These are phyloP conservation scores for Pseudorectes ferrugineus DNA, from an alignment of 2,113 vertebrate species.

Conservation along the genomic window DNA sequence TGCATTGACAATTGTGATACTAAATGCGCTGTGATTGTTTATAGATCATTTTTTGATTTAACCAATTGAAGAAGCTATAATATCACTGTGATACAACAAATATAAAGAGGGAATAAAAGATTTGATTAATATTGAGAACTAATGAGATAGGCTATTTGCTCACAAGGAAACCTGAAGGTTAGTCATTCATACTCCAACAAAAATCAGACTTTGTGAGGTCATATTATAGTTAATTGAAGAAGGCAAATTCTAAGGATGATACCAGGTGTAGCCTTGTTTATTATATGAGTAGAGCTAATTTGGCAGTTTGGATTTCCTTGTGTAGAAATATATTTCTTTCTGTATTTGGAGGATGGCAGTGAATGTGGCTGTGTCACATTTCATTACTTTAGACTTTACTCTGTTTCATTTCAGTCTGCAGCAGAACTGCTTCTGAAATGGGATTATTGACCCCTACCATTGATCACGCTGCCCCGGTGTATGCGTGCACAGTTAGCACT, in stretches of 20 bases:
- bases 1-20: constrained; percentile 11
- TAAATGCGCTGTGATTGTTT: constrained; percentile 37
- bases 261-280: constrained; percentile 45
- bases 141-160: constrained; percentile 60
- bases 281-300: not conserved
- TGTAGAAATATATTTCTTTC: constrained; percentile 12
- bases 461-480: not conserved
- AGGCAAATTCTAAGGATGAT: constrained; percentile 46
- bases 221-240: constrained; percentile 67
- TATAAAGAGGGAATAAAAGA: constrained; percentile 62
- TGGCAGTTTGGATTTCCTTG: constrained; percentile 8
- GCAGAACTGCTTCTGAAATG: constrained; percentile 56
- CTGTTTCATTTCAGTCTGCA: constrained; percentile 43
- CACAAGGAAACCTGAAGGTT: constrained; percentile 68
- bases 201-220: constrained; percentile 49
- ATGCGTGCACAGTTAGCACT: not conserved
- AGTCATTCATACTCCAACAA: constrained; percentile 56
- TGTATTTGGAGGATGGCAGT: constrained; percentile 4
- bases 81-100: constrained; percentile 43
- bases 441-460: constrained; percentile 61
- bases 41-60: constrained; percentile 49
- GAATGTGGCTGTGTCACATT: constrained; percentile 51
- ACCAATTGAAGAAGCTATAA: constrained; percentile 6
- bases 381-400: constrained; percentile 52
- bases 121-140: constrained; percentile 61